phyloP scores from a whole-genome alignment of 2,113 vertebrate genomes.

The Hippocampus guttulatus region DNA sequence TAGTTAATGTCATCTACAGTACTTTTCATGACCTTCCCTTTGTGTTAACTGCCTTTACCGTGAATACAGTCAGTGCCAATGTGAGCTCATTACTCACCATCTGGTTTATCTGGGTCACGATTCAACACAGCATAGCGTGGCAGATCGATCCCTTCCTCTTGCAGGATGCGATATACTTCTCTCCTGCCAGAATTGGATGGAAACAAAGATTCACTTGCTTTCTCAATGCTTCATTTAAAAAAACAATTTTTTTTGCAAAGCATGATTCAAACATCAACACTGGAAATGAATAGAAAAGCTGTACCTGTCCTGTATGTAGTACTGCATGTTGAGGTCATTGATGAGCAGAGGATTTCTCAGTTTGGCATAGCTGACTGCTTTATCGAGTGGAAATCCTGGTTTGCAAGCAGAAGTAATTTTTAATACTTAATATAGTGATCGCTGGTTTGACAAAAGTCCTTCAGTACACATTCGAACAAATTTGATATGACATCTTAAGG shows the following conservation, averaged over 20 bases:
- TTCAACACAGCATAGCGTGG: constrained; percentile 95
- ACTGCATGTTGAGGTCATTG: constrained; percentile 98
- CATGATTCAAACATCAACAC: neutral
- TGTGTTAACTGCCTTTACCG: neutral
- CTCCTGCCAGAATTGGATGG: constrained; percentile 70
- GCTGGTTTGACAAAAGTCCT: neutral
- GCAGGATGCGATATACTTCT: constrained; percentile 96
- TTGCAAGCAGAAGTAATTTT: neutral
- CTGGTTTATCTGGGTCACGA: constrained; percentile 90
- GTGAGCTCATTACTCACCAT: constrained; percentile 72
- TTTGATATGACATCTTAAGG: neutral
- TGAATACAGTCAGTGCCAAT: neutral
- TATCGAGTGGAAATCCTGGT: constrained; percentile 94
- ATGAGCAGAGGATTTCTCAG: constrained; percentile 93
- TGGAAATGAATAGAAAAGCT: neutral
- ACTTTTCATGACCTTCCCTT: neutral
- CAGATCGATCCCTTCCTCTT: constrained; percentile 95
- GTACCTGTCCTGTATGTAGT: constrained; percentile 98
- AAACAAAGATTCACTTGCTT: neutral
- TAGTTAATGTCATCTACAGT: neutral
- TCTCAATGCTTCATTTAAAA: neutral
- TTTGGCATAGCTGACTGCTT: constrained; percentile 93
- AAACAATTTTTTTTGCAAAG: neutral
- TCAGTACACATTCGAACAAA: neutral
- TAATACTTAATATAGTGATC: neutral